Evolutionary conservation across 1,140 invertebrate species (phyloP), one percentile per base, ranked within the genome.

Genomic region (Druon quercuslanigerum): DNA sequence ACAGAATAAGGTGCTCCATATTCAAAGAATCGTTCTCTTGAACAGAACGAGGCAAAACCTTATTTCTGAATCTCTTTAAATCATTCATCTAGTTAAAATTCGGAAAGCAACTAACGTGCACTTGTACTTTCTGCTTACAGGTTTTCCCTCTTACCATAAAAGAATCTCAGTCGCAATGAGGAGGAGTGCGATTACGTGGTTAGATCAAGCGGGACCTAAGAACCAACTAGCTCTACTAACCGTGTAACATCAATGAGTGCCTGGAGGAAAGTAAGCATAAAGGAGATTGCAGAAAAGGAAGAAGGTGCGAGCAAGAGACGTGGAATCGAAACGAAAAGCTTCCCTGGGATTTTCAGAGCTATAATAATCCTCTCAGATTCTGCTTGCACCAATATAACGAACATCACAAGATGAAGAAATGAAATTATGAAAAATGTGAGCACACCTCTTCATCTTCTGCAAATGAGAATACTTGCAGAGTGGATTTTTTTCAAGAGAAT

Each of bases 221-320:
- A 66, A 66, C 60, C 60, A 40, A 66, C 25, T 66, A 16, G 25
- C 25, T 66, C n/a, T 40, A 7, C 60, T 66, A 66, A 66, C 33
- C 25, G 5, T 66, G 25, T 66, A 66, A 66, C 60, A 66, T 66
- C 60, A 66, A 66, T 66, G 25, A 66, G 60, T 40, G 60, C 60
- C 60, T 66, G 60, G 60, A n/a, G 60, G 25, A 66, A 66, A 66
- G 33, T 66, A 33, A 66, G 60, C 40, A 66, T 66, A 66, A 66
- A 66, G 60, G 60, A 66, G 40, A 66, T 66, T 66, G 60, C 25
- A 16, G 46, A 66, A 66, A 33, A 66, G 60, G 60, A 66, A 66
- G 40, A 66, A n/a, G 25, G 14, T n/a, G 25, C 20, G 60, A 66
- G 60, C n/a, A 40, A 66, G n/a, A n/a, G 60, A 66, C 60, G 40